phyloP scores from a whole-genome alignment of 2,113 vertebrate genomes.

The Corythoichthys intestinalis region DNA sequence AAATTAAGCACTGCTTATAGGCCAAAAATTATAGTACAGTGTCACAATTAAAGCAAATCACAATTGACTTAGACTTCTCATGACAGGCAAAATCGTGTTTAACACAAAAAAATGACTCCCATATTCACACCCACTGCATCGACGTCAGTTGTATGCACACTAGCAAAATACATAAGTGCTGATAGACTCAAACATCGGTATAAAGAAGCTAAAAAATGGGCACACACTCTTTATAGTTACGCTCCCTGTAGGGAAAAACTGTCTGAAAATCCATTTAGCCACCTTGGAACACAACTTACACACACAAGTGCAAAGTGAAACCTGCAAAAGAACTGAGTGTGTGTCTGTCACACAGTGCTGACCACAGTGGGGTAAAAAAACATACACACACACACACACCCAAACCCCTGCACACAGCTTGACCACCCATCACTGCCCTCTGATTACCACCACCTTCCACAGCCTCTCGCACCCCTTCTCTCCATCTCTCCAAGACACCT shows the following conservation, averaged over 20 bases:
- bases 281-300: conserved; percentile 47
- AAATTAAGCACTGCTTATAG: too few species aligned
- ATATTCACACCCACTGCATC: too few species aligned
- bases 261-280: conserved; percentile 52
- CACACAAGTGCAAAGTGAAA: conserved; percentile 50
- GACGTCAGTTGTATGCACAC: too few species aligned
- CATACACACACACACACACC: conserved; percentile 8
- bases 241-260: conserved; percentile 16
- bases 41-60: too few species aligned
- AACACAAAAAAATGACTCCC: too few species aligned
- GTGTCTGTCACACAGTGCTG: conserved; percentile 51
- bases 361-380: conserved; percentile 37
- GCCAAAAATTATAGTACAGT: too few species aligned
- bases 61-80: too few species aligned
- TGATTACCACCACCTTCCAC: conserved; percentile 64
- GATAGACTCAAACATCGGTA: too few species aligned
- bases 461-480: conserved; percentile 48
- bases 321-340: conserved; percentile 44
- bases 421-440: conserved; percentile 64
- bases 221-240: too few species aligned
- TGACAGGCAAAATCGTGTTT: too few species aligned
- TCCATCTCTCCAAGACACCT: conserved; percentile 55
- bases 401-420: conserved; percentile 29
- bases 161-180: too few species aligned
- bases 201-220: too few species aligned